Conservation (phyloP, 1,140 invertebrate species). For the Philotrypesis tridentata region DNA sequence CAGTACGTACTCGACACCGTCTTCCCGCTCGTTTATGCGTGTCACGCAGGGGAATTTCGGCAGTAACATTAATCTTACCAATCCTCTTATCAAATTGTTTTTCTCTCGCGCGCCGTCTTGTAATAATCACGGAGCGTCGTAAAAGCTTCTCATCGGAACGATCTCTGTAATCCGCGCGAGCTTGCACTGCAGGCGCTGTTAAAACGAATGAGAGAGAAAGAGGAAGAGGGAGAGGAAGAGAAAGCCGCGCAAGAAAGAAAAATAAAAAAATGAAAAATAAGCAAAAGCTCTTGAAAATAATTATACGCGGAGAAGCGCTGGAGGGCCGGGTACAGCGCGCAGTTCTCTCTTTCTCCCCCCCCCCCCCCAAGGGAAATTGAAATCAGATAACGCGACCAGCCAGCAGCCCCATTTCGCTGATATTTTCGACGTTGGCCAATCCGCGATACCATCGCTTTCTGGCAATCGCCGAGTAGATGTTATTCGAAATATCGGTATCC, state of each 20-base stretch:
- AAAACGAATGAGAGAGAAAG: too few relatives aligned
- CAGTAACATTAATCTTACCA: not conserved
- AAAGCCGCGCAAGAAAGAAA: too few relatives aligned
- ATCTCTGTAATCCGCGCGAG: too few relatives aligned
- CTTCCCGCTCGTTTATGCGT: not conserved
- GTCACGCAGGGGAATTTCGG: constrained; percentile 15
- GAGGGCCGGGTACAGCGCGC: not conserved
- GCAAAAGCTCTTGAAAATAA: constrained; percentile 16
- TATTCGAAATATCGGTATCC: not conserved
- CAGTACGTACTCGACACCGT: not conserved
- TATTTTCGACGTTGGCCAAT: constrained; percentile 5
- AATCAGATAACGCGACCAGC: constrained; percentile 12
- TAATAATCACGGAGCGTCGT: too few relatives aligned
- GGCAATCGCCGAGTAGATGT: not conserved
- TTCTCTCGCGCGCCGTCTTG: not conserved
- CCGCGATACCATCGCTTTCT: not conserved
- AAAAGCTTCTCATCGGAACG: too few relatives aligned
- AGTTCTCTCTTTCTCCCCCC: not conserved
- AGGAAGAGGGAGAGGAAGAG: not conserved
- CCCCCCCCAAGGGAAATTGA: constrained; percentile 25
- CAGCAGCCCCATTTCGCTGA: constrained; percentile 6
- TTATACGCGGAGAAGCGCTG: not conserved
- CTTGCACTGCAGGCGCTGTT: too few relatives aligned
- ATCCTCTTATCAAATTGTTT: not conserved
- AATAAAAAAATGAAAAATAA: not conserved